Percentiles rank a stretch among this genome's conserved stretches.
Conservation (phyloP, 1,140 invertebrate genomes). For the Bradynema listronoti region DNA sequence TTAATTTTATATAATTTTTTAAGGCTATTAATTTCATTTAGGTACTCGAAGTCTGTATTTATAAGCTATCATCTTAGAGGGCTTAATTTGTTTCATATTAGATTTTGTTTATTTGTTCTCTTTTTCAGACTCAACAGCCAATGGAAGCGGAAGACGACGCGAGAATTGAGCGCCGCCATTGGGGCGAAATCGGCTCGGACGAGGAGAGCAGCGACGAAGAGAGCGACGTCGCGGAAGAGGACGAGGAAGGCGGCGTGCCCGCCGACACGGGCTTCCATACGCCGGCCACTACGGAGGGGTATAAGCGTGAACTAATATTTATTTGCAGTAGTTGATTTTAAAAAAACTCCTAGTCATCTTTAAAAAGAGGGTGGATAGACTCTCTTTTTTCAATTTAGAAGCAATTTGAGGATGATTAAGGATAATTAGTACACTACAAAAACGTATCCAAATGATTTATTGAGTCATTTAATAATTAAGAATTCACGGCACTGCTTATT, state of each 20-base stretch:
- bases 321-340: too few relatives aligned
- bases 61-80: constrained; percentile 8
- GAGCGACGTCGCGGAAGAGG: constrained; percentile 62
- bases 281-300: constrained; percentile 50
- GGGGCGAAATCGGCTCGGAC: constrained; percentile 90
- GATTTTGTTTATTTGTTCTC: background rate
- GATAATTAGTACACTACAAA: too few relatives aligned
- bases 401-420: too few relatives aligned
- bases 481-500: too few relatives aligned
- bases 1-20: background rate
- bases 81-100: constrained; percentile 1
- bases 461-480: too few relatives aligned
- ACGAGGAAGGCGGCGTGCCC: constrained; percentile 61
- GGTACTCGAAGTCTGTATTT: background rate
- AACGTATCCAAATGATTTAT: too few relatives aligned
- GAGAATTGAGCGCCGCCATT: constrained; percentile 80
- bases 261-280: constrained; percentile 53
- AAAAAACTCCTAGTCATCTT: too few relatives aligned
- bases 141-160: constrained; percentile 66
- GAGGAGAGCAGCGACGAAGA: constrained; percentile 77
- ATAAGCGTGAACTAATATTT: too few relatives aligned
- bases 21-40: background rate
- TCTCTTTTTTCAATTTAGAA: too few relatives aligned
- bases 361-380: too few relatives aligned
- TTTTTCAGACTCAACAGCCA: constrained; percentile 1